phyloP scores from a whole-genome alignment of 2,797 vertebrate genomes.

The Discoglossus pictus region DNA sequence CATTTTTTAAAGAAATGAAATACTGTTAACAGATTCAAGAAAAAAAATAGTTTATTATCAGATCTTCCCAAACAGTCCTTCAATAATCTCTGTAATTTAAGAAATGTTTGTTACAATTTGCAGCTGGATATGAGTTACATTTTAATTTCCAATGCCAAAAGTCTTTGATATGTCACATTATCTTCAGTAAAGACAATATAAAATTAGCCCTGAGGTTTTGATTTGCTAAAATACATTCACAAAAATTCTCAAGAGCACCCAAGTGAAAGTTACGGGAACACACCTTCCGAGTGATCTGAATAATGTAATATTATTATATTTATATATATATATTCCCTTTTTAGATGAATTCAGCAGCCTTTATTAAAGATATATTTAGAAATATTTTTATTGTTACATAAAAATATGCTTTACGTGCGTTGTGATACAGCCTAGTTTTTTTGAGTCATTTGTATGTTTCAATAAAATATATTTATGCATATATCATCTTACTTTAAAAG shows the following conservation, averaged over 20 bases:
- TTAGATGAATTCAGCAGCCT: conserved; percentile 8
- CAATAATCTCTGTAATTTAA: conserved; percentile 10
- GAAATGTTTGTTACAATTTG: conserved; percentile 18
- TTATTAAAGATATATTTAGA: conserved; percentile 27
- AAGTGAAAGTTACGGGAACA: conserved; percentile 1
- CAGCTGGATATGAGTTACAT: conserved; percentile 8
- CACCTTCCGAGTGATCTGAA: not conserved
- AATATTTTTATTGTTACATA: conserved; percentile 53
- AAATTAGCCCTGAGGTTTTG: conserved; percentile 45
- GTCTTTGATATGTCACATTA: conserved; percentile 7
- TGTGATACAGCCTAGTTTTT: conserved; percentile 27
- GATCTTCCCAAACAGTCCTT: conserved; percentile 29
- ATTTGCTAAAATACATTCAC: conserved; percentile 22
- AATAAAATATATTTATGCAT: conserved; percentile 40
- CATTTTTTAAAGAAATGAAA: not conserved
- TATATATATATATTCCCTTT: conserved; percentile 19
- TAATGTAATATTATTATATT: conserved; percentile 5
- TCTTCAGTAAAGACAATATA: conserved; percentile 30
- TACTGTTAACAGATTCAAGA: conserved; percentile 1
- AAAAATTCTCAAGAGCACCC: conserved; percentile 12
- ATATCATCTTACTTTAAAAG: conserved; percentile 46
- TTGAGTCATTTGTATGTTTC: conserved; percentile 14
- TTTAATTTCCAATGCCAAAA: conserved; percentile 25
- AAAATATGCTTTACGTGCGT: conserved; percentile 46
- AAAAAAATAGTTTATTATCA: conserved; percentile 48